phyloP scores from a whole-genome alignment of 2,888 invertebrate species.

The Zaprionus lineosus region DNA sequence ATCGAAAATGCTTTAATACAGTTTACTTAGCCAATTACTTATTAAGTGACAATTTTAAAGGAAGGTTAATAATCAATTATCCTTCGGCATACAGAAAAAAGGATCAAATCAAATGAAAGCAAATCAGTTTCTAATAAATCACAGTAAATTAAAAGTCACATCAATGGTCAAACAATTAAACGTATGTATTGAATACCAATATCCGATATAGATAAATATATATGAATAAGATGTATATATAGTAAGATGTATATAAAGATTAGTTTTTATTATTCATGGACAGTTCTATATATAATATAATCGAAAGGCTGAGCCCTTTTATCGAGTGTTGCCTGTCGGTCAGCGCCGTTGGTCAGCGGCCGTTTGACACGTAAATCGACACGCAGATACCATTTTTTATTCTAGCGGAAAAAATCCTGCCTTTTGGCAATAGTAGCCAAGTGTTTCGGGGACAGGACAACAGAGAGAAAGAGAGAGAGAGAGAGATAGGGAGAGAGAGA shows the following conservation, averaged over 20 bases:
- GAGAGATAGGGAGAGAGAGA: not conserved
- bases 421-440: no score
- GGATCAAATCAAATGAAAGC: slow-evolving; percentile 31
- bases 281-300: slow-evolving; percentile 1
- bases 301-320: no score
- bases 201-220: slow-evolving; percentile 55
- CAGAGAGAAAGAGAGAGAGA: slow-evolving; percentile 3
- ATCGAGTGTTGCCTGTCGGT: slow-evolving; percentile 35
- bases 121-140: slow-evolving; percentile 27
- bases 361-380: slow-evolving; percentile 31
- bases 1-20: slow-evolving; percentile 33
- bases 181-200: slow-evolving; percentile 62
- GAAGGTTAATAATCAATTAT: no score
- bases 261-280: slow-evolving; percentile 26
- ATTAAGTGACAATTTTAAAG: no score
- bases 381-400: no score
- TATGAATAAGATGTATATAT: slow-evolving; percentile 49
- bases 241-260: not conserved
- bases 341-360: slow-evolving; percentile 30
- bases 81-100: no score
- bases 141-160: slow-evolving; percentile 51
- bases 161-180: slow-evolving; percentile 68
- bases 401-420: no score
- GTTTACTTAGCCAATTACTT: slow-evolving; percentile 23
- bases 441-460: not conserved